Evolutionary conservation across 2,797 vertebrate species (phyloP).

Genomic region (Triplophysa bombifrons): DNA sequence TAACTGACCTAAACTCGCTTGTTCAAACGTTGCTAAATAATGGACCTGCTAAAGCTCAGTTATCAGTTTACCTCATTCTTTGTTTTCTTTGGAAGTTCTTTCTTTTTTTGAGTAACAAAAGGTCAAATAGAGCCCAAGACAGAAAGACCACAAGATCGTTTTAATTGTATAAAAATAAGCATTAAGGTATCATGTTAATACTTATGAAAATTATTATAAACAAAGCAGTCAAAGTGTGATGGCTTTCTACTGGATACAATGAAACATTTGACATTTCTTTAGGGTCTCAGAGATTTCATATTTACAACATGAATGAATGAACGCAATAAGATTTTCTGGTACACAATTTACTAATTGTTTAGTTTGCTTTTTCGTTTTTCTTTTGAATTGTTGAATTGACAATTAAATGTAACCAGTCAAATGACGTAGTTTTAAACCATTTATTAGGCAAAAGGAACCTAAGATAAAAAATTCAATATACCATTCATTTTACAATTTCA

Average conservation of each 20-base stretch:
- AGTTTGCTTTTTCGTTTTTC: too few relatives aligned
- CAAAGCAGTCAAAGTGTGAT: neutral
- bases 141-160: too few relatives aligned
- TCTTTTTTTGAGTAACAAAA: neutral
- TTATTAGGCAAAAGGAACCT: too few relatives aligned
- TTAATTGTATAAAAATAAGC: too few relatives aligned
- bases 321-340: neutral
- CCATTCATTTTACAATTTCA: neutral
- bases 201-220: neutral
- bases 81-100: neutral
- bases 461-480: too few relatives aligned
- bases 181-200: too few relatives aligned
- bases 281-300: neutral
- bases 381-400: too few relatives aligned
- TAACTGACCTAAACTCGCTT: neutral
- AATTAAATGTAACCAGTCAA: too few relatives aligned
- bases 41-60: neutral
- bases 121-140: neutral
- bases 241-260: neutral
- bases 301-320: neutral
- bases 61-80: neutral
- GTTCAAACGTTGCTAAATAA: neutral
- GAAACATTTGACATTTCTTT: neutral
- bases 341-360: too few relatives aligned
- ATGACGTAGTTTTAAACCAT: too few relatives aligned